Base-by-base conservation (phyloP, 2,888 invertebrate species). In the Ophion ellenae region DNA sequence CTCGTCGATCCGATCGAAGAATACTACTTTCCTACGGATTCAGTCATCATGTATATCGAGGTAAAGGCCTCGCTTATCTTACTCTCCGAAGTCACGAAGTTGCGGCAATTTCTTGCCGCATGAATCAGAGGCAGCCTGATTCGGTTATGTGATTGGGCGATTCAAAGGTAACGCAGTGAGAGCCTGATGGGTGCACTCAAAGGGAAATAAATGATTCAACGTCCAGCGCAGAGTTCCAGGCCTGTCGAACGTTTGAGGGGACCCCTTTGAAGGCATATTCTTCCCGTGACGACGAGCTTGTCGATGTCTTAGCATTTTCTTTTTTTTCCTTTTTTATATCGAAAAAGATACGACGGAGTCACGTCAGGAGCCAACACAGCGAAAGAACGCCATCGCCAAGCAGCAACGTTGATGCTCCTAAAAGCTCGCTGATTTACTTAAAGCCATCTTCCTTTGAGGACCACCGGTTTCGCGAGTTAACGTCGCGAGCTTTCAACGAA, bases 391-490 rank as follows among this genome's bases (percentile, higher is more conserved):
- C 85, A 86, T 87, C 88, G 85, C 89, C 87, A 86, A 71, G 88
- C 87, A 87, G 86, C 87, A 86, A 87, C 86, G 88, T 88, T 88
- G 86, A 83, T 79, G 17, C 83, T 67, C 77, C 67, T 79, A 86
- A 87, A 82, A 88, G 87, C 87, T 88, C 88, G 83, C 87, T 89
- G 90, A 90, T 90, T 90, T 90, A 90, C 90, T 90, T 89, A 89
- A 88, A 87, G 83, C 87, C 87, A 64, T 87, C 45, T 80, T 40
- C 89, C 88, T 90, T 90, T 88, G 89, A 85, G 82, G 88, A 87
- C 86, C 17, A 57, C n/a, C 88, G 87, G 86, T 90, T 90, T 87
- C 86, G 86, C 83, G 89, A 90, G 89, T 88, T 90, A 89, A 90
- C 87, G 87, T 90, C 87, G 85, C 87, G 86, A 88, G 90, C 88